A percentile compares a stretch with the other conserved stretches of the same genome.
Evolutionary conservation across 1,140 invertebrate species (phyloP).

Genomic region (Pseudomyrmex sp.): DNA sequence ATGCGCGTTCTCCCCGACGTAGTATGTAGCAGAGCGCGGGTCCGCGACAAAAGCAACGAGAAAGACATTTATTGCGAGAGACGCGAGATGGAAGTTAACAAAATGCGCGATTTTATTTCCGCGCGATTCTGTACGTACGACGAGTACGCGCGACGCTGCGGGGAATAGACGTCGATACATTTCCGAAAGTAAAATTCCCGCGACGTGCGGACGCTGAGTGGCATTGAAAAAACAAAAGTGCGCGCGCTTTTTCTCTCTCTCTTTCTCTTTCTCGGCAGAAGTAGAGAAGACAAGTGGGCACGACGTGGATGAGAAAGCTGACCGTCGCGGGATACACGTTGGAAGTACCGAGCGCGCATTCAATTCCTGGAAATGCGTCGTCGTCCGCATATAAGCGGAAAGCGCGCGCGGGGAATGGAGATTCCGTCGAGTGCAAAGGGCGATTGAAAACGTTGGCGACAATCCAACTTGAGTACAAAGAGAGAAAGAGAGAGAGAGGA

Average conservation of each 20-base stretch:
- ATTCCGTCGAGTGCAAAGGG: constrained; percentile 75
- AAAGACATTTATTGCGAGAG: constrained; percentile 1
- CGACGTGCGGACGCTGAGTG: constrained; percentile 37
- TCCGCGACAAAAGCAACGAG: not conserved
- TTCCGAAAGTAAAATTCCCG: constrained; percentile 72
- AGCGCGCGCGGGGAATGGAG: constrained; percentile 30
- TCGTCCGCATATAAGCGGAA: constrained; percentile 63
- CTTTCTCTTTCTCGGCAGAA: not conserved
- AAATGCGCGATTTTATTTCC: constrained; percentile 36
- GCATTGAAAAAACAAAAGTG: constrained; percentile 57
- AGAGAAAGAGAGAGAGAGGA: not conserved
- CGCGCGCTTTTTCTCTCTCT: not conserved
- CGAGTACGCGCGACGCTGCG: constrained; percentile 17
- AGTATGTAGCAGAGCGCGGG: not conserved
- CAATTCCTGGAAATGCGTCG: constrained; percentile 76
- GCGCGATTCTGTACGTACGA: constrained; percentile 34
- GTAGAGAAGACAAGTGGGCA: constrained; percentile 64
- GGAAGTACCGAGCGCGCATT: constrained; percentile 76
- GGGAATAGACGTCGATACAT: constrained; percentile 53
- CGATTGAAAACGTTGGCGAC: constrained; percentile 82
- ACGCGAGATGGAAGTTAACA: constrained; percentile 5
- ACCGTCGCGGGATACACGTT: constrained; percentile 65
- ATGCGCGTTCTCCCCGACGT: not conserved
- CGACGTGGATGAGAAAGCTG: constrained; percentile 68
- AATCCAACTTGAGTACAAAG: constrained; percentile 70